A percentile compares a stretch with the other conserved stretches of the same genome.
Evolutionary conservation across 2,888 invertebrate genomes (phyloP).

Genomic region (Sminthurides aquaticus): DNA sequence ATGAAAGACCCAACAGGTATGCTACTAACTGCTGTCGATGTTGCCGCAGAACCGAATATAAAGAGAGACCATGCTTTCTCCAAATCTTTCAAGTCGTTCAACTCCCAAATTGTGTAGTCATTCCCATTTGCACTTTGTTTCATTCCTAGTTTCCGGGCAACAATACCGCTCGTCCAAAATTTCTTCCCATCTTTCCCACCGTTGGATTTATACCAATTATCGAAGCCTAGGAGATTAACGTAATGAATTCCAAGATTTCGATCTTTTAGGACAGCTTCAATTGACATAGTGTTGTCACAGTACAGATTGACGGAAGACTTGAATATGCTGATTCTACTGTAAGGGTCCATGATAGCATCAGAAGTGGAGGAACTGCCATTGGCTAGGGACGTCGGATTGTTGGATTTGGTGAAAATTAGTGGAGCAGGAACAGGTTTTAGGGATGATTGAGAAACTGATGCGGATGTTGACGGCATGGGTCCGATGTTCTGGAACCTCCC

Average conservation of each 20-base stretch:
- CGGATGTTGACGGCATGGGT: background rate
- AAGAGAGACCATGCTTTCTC: constrained; percentile 31
- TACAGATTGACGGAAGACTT: constrained; percentile 30
- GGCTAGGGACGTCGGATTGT: background rate
- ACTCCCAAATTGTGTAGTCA: constrained; percentile 37
- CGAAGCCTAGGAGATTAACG: constrained; percentile 23
- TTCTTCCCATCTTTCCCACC: constrained; percentile 28
- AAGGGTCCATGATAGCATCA: constrained; percentile 31
- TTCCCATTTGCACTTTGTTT: constrained; percentile 38
- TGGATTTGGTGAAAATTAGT: background rate
- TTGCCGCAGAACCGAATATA: constrained; percentile 28
- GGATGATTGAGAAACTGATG: background rate
- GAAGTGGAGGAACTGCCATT: constrained; percentile 3
- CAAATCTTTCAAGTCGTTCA: constrained; percentile 31
- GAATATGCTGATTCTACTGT: constrained; percentile 27
- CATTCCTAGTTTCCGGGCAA: constrained; percentile 28
- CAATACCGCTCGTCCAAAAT: constrained; percentile 36
- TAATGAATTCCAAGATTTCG: constrained; percentile 31
- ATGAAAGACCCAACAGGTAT: constrained; percentile 32
- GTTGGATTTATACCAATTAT: constrained; percentile 25
- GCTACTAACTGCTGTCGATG: constrained; percentile 11
- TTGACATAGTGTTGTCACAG: constrained; percentile 25
- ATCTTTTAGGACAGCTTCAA: constrained; percentile 31
- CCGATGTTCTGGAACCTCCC: background rate
- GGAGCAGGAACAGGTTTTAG: background rate